Conservation (phyloP, 2,797 vertebrate species). For the Prunella strophiata region DNA sequence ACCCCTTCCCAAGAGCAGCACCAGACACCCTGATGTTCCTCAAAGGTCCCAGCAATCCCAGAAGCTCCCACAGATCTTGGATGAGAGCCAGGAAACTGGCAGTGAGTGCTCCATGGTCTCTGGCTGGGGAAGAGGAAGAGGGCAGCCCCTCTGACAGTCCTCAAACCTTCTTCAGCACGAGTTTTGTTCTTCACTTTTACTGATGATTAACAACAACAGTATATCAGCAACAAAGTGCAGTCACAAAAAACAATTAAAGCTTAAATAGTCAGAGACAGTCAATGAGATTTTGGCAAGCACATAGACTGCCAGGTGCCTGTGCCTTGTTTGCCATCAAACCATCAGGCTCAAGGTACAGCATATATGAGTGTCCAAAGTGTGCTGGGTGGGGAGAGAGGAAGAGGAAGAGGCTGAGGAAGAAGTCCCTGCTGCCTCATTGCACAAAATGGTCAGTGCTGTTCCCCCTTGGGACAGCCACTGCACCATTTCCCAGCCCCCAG, state of each 20-base stretch:
- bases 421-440: not conserved
- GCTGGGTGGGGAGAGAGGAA: not conserved
- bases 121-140: too few species aligned
- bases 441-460: not conserved
- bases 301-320: not conserved
- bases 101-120: not conserved
- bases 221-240: not conserved
- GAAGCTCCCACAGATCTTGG: not conserved
- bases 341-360: too few species aligned
- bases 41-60: not conserved
- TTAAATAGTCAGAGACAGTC: not conserved
- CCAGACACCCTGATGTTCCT: not conserved
- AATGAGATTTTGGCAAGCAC: not conserved
- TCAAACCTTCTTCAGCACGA: not conserved
- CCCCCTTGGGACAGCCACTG: too few species aligned
- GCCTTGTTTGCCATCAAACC: too few species aligned
- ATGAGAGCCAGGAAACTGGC: not conserved
- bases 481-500: accelerated
- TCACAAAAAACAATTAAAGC: not conserved
- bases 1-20: not conserved
- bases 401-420: not conserved
- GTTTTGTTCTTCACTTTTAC: not conserved
- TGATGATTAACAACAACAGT: not conserved
- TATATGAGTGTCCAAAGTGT: not conserved
- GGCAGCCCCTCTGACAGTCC: not conserved